Base-by-base conservation (phyloP, 2,113 vertebrate genomes). In the Catharus minimus region DNA sequence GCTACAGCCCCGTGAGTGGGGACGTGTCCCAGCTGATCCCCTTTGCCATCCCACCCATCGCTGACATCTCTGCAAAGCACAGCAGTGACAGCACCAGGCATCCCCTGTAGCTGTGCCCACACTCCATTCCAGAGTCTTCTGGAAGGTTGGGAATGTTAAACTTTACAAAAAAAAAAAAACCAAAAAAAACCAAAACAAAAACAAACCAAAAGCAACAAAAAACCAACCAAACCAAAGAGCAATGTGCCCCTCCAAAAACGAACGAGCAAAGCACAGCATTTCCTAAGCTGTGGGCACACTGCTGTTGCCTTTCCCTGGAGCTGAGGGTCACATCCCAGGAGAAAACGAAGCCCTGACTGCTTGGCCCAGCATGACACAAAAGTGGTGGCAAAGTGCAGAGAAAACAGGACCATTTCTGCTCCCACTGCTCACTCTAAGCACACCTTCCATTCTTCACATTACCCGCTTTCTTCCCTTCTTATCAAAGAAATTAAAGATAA, bases 21-120 rank as follows among this genome's bases (percentile, higher is more conserved):
- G 7, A 55, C 19, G 41, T 10, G 52, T 33, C 89, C 65, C 91
- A 84, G 81, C 44, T 57, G 94, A 44, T 19, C 11, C 58, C 7
- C 9, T 53, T 7, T 47, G 49, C 33, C 68, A 88, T 16, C 62
- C 65, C 3, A 2, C 53, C 15, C 22, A 30, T 1, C 5, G 55
- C 28, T 0, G 5, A 86, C 65, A 53, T 1, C 26, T 61, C 43
- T 36, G 41, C 46, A 47, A 68, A 68, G 10, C 5, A 22, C 0
- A 7, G 52, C 28, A 19, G 1, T 0, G 11, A 46, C 50, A 84
- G 15, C 60, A 33, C 15, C 2, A 27, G 15, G 49, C 26, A 0
- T 2, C 1, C 30, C 38, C 26, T 50, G 18, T 7, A 55, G 38
- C 33, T 46, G n/a, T 41, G 17, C 36, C 53, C 10, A 13, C 30